These are phyloP conservation scores for Solenopsis fugax DNA, from an alignment of 1,140 invertebrate genomes.

Conservation along the genomic window DNA sequence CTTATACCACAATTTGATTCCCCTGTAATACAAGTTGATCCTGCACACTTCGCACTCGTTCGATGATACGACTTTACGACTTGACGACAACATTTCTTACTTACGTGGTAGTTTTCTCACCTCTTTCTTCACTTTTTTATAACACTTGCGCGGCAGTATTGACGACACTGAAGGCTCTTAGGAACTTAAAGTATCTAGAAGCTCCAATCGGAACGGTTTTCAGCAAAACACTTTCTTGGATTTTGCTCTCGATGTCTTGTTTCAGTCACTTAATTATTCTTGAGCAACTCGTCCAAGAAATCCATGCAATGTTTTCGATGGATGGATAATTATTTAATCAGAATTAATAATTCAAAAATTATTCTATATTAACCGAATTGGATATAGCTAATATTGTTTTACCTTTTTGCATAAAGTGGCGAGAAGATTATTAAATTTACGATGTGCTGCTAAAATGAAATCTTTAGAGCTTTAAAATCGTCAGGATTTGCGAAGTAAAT, in stretches of 20 bases:
- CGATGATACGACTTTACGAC: conserved; percentile 68
- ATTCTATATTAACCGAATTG: neutral
- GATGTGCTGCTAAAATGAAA: neutral
- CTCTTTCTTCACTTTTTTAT: conserved; percentile 45
- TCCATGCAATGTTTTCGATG: neutral
- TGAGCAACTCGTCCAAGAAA: neutral
- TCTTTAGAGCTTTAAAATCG: neutral
- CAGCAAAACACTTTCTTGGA: conserved; percentile 9
- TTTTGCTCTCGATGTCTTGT: neutral
- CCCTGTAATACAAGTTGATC: neutral
- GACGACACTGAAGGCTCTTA: neutral
- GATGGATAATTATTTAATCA: neutral
- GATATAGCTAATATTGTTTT: neutral
- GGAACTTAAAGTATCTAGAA: neutral
- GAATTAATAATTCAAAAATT: neutral
- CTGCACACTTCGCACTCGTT: conserved; percentile 1
- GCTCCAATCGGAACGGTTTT: neutral
- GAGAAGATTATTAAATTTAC: conserved; percentile 10
- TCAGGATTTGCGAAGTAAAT: conserved; percentile 14
- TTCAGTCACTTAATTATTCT: neutral
- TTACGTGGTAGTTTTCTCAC: conserved; percentile 26
- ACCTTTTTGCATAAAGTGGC: neutral
- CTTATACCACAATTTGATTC: neutral
- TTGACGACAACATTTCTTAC: conserved; percentile 53
- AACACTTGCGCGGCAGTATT: neutral